A percentile compares a stretch with the other conserved stretches of the same genome.
phyloP scores from a whole-genome alignment of 2,797 vertebrate genomes.

The Sebastes oblongus region DNA sequence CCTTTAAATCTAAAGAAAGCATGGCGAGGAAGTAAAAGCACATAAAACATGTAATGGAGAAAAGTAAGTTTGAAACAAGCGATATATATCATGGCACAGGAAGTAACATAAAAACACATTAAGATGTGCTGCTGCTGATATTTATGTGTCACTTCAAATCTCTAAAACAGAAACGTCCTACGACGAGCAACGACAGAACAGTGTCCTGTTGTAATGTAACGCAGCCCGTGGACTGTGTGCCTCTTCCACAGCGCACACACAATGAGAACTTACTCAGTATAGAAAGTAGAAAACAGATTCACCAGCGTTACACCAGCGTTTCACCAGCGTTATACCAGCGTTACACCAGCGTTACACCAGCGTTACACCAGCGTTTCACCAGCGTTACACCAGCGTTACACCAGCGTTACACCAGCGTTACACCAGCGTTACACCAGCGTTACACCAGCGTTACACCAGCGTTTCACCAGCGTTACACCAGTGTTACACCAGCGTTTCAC shows the following conservation, averaged over 20 bases:
- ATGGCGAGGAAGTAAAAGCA: not conserved
- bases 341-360: no score
- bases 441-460: no score
- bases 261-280: not conserved
- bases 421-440: no score
- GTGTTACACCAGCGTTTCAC: rapidly evolving
- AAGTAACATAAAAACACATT: slow-evolving; percentile 1
- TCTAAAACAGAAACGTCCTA: not conserved
- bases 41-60: not conserved
- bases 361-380: rapidly evolving
- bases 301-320: not conserved
- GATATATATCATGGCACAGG: slow-evolving; percentile 35
- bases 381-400: rapidly evolving
- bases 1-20: not conserved
- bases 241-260: not conserved
- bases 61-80: slow-evolving; percentile 11
- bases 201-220: not conserved
- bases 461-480: no score
- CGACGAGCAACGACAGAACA: not conserved
- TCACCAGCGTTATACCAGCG: rapidly evolving
- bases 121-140: not conserved
- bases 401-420: no score
- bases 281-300: not conserved
- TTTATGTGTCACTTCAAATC: not conserved
- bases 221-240: no score